Conservation (phyloP, 2,797 vertebrate species). For the Pygocentrus nattereri region DNA sequence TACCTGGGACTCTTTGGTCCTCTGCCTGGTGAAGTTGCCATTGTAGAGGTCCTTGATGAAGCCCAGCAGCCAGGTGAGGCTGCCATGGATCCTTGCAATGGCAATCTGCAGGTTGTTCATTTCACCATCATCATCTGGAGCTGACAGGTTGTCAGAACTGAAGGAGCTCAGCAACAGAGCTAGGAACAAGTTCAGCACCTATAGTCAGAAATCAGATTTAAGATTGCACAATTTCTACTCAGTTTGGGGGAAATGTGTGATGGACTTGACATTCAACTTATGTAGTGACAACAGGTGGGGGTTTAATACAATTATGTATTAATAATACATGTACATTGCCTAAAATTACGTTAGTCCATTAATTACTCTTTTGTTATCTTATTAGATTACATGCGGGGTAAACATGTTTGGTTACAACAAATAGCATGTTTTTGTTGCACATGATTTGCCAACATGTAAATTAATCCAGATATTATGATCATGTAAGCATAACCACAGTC, state of each 20-base stretch:
- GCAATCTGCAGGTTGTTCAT: constrained; percentile 98
- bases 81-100: constrained; percentile 89
- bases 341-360: constrained; percentile 11
- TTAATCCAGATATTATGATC: too few relatives aligned
- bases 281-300: too few relatives aligned
- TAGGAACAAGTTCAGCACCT: constrained; percentile 98
- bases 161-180: constrained; percentile 97
- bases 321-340: background rate
- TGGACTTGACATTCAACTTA: too few relatives aligned
- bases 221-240: too few relatives aligned
- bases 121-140: constrained; percentile 94
- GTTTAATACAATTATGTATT: too few relatives aligned
- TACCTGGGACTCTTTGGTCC: constrained; percentile 67
- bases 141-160: constrained; percentile 94
- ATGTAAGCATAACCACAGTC: too few relatives aligned
- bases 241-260: background rate
- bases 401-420: too few relatives aligned
- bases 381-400: too few relatives aligned
- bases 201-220: constrained; percentile 35
- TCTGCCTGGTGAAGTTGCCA: constrained; percentile 73
- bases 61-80: constrained; percentile 77
- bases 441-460: too few relatives aligned
- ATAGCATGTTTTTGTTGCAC: too few relatives aligned
- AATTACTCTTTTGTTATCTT: too few relatives aligned
- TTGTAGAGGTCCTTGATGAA: constrained; percentile 76